Conservation (phyloP, 2,797 vertebrate genomes). For the Psittacula derbiana region DNA sequence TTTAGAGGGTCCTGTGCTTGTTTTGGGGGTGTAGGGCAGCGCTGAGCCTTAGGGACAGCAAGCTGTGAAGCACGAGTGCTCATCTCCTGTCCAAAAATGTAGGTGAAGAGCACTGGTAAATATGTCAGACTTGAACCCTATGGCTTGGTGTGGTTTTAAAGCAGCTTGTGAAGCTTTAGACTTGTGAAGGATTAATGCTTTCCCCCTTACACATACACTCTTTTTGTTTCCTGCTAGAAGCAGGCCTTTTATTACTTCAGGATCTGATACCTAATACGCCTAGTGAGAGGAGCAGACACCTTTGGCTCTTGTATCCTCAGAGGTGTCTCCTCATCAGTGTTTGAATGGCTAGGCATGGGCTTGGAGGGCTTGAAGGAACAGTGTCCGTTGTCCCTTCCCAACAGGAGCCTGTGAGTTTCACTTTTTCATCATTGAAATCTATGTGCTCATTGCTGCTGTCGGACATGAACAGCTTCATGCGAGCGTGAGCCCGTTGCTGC, state of each 20-base stretch:
- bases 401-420: background rate
- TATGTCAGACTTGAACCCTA: background rate
- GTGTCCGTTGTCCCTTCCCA: background rate
- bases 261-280: background rate
- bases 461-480: fast-evolving
- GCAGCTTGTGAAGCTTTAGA: background rate
- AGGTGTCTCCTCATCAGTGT: constrained; percentile 24
- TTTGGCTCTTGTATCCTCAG: constrained; percentile 1
- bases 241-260: background rate
- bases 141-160: background rate
- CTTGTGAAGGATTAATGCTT: background rate
- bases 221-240: background rate
- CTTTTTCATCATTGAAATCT: background rate
- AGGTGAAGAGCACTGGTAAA: background rate
- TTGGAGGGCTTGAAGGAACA: background rate
- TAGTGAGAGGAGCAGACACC: background rate
- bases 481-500: background rate
- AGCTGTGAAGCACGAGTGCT: background rate
- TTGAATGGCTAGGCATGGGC: background rate
- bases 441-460: fast-evolving
- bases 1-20: background rate
- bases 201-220: fast-evolving
- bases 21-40: background rate
- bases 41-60: background rate
- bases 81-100: background rate